Percentiles rank a stretch among this genome's conserved stretches.
phyloP scores from a whole-genome alignment of 2,888 invertebrate genomes.

The Leptinotarsa tumamoca region DNA sequence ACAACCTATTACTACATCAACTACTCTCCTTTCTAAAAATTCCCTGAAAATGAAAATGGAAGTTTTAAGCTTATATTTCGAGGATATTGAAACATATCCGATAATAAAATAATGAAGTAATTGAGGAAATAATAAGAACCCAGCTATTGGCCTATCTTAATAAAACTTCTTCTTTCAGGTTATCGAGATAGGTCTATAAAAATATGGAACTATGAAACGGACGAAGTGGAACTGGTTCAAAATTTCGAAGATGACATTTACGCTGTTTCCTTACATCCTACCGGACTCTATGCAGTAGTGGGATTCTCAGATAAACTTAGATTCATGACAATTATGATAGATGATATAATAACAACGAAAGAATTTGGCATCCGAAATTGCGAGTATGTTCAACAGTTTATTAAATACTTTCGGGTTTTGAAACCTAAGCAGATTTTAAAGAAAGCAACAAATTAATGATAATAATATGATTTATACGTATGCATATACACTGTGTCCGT shows the following conservation, averaged over 20 bases:
- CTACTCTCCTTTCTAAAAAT: neutral
- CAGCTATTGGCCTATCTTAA: conserved; percentile 39
- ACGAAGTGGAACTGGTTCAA: conserved; percentile 73
- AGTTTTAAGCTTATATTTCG: too few species aligned
- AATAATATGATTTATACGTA: too few species aligned
- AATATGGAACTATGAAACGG: conserved; percentile 92
- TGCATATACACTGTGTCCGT: too few species aligned
- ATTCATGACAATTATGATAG: conserved; percentile 88
- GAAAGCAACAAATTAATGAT: too few species aligned
- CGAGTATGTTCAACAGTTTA: conserved; percentile 57
- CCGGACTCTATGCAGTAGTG: conserved; percentile 83
- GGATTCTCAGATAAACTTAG: conserved; percentile 93
- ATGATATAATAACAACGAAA: conserved; percentile 78
- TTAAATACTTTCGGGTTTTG: too few species aligned
- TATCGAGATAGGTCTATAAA: conserved; percentile 85
- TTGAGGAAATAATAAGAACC: conserved; percentile 7
- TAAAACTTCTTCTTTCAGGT: conserved; percentile 63
- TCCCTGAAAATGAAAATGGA: neutral
- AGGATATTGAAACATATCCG: too few species aligned
- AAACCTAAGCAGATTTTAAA: too few species aligned
- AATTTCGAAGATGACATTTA: conserved; percentile 87
- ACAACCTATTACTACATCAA: too few species aligned
- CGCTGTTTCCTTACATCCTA: conserved; percentile 81
- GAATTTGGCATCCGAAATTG: conserved; percentile 75
- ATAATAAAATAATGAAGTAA: neutral